Conservation (phyloP, 1,140 invertebrate genomes). For the Branchinecta lindahli region DNA sequence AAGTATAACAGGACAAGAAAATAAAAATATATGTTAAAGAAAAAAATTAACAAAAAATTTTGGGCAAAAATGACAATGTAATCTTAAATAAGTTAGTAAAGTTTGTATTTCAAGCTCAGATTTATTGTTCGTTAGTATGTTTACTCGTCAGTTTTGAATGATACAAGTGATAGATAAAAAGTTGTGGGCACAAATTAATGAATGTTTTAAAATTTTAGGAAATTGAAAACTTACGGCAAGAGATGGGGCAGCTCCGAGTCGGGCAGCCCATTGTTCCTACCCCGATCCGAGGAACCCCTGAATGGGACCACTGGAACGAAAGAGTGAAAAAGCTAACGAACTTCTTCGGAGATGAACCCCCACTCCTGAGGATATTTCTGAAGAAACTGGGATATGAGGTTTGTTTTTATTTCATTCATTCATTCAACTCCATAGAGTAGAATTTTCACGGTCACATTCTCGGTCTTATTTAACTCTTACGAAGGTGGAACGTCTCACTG, state of each 20-base stretch:
- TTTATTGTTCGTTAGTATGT: no score
- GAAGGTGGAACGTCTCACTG: constrained; percentile 3
- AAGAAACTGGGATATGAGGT: constrained; percentile 83
- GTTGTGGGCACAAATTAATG: no score
- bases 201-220: constrained; percentile 38
- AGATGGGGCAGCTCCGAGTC: constrained; percentile 59
- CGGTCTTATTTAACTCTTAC: background rate
- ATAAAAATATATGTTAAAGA: no score
- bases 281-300: constrained; percentile 12
- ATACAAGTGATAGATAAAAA: no score
- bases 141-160: no score
- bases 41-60: no score
- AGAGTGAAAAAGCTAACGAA: constrained; percentile 66
- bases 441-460: no score
- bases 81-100: no score
- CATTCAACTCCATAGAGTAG: no score
- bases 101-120: no score
- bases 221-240: constrained; percentile 69
- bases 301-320: background rate
- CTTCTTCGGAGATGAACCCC: constrained; percentile 86
- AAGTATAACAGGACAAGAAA: no score
- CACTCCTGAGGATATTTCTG: constrained; percentile 69
- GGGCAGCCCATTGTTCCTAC: constrained; percentile 29
- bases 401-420: constrained; percentile 2
- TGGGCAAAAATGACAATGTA: no score